Evolutionary conservation across 23 tunicate genomes (phyloP).

Genomic region (Botrylloides violaceus): DNA sequence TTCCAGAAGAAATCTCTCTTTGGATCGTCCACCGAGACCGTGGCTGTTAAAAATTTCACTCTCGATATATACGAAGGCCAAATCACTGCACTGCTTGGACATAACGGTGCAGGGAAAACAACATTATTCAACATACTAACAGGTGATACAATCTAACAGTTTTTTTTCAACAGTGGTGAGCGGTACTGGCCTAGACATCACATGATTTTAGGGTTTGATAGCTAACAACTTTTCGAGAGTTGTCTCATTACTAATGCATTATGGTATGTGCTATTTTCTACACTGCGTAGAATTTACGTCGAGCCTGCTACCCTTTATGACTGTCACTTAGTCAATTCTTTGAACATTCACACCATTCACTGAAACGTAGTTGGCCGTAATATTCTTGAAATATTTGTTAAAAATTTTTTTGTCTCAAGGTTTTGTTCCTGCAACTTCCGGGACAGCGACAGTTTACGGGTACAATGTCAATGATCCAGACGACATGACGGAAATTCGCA

Average conservation of each 20-base stretch:
- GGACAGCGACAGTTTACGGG: conserved; percentile 48
- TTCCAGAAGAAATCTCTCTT: conserved; percentile 25
- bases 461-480: conserved; percentile 40
- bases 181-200: too few relatives aligned
- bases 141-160: conserved; percentile 31
- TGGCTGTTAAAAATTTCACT: conserved; percentile 67
- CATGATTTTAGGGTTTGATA: too few relatives aligned
- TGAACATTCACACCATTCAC: neutral
- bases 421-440: conserved; percentile 55
- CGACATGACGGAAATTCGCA: conserved; percentile 45
- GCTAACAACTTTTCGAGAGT: too few relatives aligned
- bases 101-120: conserved; percentile 95
- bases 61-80: conserved; percentile 89
- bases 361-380: neutral
- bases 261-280: too few relatives aligned
- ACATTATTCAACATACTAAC: conserved; percentile 86
- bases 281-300: too few relatives aligned
- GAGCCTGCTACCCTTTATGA: too few relatives aligned
- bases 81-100: conserved; percentile 89
- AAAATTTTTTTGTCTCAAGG: conserved; percentile 29
- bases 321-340: too few relatives aligned
- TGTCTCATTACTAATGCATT: too few relatives aligned
- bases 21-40: conserved; percentile 8
- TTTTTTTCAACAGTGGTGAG: too few relatives aligned
- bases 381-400: neutral